phyloP scores from a whole-genome alignment of 2,113 vertebrate species.

The Sialia sialis region DNA sequence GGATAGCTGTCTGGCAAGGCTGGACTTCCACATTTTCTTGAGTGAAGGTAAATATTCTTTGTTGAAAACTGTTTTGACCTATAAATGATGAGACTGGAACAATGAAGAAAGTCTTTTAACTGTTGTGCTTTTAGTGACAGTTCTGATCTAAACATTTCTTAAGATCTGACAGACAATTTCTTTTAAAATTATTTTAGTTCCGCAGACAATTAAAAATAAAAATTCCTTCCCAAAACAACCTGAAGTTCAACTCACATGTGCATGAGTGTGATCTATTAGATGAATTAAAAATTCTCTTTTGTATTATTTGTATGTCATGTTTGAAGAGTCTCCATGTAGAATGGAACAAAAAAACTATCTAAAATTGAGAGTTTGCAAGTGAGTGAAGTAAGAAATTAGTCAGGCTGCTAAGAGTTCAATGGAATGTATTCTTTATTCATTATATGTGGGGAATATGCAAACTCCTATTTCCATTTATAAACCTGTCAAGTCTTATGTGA shows the following conservation, averaged over 20 bases:
- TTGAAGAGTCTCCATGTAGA: background rate
- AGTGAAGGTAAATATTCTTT: background rate
- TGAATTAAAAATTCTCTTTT: constrained; percentile 17
- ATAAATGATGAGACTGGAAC: constrained; percentile 14
- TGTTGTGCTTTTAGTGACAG: constrained; percentile 44
- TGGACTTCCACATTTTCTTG: background rate
- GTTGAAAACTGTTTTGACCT: constrained; percentile 18
- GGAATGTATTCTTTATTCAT: background rate
- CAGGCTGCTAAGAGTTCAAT: background rate
- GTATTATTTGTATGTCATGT: background rate
- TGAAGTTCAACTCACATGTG: background rate
- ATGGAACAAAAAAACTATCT: background rate
- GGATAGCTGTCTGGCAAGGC: background rate
- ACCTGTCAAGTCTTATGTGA: background rate
- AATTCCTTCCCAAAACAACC: background rate
- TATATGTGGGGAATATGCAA: background rate
- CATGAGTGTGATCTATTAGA: background rate
- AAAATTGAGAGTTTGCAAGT: background rate
- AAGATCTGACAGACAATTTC: background rate
- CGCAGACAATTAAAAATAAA: background rate
- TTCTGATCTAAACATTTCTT: constrained; percentile 44
- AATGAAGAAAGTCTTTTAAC: constrained; percentile 21
- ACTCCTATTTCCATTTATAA: background rate
- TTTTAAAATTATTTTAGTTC: constrained; percentile 11
- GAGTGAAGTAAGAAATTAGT: background rate